Conservation (phyloP, 1,140 invertebrate species). For the Campoletis sonorensis region DNA sequence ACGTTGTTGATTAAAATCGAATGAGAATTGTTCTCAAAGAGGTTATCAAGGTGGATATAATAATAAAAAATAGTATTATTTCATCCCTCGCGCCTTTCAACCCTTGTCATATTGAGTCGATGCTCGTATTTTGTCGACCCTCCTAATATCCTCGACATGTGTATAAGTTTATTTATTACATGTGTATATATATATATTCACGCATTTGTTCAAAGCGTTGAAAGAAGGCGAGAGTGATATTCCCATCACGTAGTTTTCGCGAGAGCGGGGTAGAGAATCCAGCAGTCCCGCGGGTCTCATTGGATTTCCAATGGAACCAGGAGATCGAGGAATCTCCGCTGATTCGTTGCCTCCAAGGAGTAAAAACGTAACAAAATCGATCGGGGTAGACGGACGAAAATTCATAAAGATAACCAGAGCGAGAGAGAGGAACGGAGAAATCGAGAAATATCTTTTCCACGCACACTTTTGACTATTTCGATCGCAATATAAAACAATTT, state of each 20-base stretch:
- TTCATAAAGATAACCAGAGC: background rate
- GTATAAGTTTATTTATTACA: background rate
- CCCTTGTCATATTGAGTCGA: too few species aligned
- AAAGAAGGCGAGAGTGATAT: constrained; percentile 10
- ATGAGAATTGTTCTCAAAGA: too few species aligned
- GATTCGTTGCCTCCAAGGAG: background rate
- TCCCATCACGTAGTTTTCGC: background rate
- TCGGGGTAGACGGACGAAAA: background rate
- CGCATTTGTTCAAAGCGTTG: background rate
- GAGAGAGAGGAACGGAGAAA: background rate
- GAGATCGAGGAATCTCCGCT: constrained; percentile 13
- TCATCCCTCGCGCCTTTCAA: too few species aligned
- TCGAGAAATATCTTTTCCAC: background rate
- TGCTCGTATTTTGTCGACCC: too few species aligned
- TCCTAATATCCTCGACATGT: too few species aligned
- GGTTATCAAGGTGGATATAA: too few species aligned
- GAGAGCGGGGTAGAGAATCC: background rate
- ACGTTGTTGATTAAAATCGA: too few species aligned
- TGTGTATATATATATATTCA: background rate
- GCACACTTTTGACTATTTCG: too few species aligned
- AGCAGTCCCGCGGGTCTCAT: background rate
- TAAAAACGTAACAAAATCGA: background rate
- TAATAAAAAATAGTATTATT: too few species aligned
- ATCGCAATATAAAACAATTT: too few species aligned
- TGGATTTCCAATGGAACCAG: background rate